A percentile compares a stretch with the other conserved stretches of the same genome.
Evolutionary conservation across 2,113 vertebrate species (phyloP).

Genomic region (Chionomys nivalis): DNA sequence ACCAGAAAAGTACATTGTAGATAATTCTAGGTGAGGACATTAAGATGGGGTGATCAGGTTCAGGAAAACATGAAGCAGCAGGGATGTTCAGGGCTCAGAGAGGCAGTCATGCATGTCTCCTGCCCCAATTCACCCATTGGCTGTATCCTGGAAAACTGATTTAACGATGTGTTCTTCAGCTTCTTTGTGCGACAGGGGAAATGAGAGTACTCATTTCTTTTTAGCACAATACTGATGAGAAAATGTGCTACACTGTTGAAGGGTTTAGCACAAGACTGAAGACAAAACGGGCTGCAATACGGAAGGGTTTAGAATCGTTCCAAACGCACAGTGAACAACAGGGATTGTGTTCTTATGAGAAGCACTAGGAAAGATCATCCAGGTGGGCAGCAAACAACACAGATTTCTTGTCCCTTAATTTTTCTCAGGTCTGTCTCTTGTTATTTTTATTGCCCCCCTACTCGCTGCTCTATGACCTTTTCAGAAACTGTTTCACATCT

Average conservation of each 20-base stretch:
- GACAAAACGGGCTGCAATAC: not conserved
- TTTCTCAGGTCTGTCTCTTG: constrained; percentile 23
- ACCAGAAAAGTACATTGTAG: not conserved
- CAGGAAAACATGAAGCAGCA: not conserved
- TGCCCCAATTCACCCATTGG: not conserved
- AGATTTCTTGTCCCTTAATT: constrained; percentile 1
- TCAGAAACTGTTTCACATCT: constrained; percentile 68
- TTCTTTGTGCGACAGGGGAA: not conserved
- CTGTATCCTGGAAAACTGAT: not conserved
- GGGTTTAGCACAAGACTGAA: not conserved
- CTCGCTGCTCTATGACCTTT: constrained; percentile 21
- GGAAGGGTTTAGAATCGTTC: not conserved
- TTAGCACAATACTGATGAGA: not conserved
- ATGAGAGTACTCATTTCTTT: not conserved
- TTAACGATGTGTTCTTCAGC: not conserved
- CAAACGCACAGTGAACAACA: not conserved
- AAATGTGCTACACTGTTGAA: not conserved
- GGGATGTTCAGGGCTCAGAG: not conserved
- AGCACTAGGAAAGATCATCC: constrained; percentile 1
- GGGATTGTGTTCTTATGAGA: not conserved
- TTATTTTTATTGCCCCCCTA: constrained; percentile 59
- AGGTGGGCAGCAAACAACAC: not conserved
- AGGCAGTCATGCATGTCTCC: not conserved
- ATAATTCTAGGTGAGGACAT: not conserved
- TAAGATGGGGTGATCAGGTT: not conserved